phyloP scores from a whole-genome alignment of 1,140 invertebrate genomes.

The Apis dorsata region DNA sequence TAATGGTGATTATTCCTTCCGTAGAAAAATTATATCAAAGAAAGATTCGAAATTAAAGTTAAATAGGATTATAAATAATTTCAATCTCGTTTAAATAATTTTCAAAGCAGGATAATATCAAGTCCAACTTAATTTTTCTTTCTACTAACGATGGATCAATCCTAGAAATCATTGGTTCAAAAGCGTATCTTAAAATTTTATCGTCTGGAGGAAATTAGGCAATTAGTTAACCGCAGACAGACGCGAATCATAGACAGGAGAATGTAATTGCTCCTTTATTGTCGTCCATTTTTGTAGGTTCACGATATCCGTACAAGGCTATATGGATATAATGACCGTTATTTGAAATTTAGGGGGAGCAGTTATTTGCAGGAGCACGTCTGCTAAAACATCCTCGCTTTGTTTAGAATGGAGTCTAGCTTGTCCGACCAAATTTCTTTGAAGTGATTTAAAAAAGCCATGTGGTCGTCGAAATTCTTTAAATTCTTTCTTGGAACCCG shows the following conservation, averaged over 20 bases:
- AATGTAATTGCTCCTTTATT: constrained; percentile 32
- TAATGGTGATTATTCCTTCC: too few species aligned
- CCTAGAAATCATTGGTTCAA: background rate
- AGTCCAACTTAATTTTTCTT: too few species aligned
- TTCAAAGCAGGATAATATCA: too few species aligned
- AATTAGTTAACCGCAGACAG: background rate
- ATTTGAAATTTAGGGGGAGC: constrained; percentile 55
- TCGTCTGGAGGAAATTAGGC: constrained; percentile 34
- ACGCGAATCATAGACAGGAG: background rate
- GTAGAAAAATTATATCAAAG: too few species aligned
- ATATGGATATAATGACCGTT: constrained; percentile 55
- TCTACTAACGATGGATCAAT: background rate
- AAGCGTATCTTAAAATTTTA: constrained; percentile 33
- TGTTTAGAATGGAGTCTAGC: constrained; percentile 36
- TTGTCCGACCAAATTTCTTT: too few species aligned
- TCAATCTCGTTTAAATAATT: too few species aligned
- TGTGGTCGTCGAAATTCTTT: too few species aligned
- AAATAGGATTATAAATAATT: too few species aligned
- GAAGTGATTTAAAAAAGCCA: background rate
- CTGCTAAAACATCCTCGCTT: constrained; percentile 42
- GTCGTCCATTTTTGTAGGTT: constrained; percentile 17
- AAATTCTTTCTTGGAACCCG: too few species aligned
- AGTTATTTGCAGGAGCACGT: constrained; percentile 39
- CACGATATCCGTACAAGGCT: constrained; percentile 5
- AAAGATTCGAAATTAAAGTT: too few species aligned